A percentile compares a stretch with the other conserved stretches of the same genome.
These are phyloP conservation scores for Phaenicophaeus curvirostris DNA, from an alignment of 2,797 vertebrate species.

Conservation along the genomic window DNA sequence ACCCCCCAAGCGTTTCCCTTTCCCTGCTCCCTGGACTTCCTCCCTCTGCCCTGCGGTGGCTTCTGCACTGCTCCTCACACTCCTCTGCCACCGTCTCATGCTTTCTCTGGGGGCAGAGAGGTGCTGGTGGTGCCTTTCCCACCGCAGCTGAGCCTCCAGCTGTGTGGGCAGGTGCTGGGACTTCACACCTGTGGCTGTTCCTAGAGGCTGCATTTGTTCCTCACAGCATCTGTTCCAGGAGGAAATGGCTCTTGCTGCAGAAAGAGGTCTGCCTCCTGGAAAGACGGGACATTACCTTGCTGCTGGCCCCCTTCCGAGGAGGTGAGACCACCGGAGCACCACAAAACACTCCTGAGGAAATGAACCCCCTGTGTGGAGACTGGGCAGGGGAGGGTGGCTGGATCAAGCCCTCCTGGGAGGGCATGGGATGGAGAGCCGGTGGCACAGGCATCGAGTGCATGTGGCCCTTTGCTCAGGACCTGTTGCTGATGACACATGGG, in stretches of 20 bases:
- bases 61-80: background rate
- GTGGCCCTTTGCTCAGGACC: accelerated
- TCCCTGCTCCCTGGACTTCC: background rate
- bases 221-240: background rate
- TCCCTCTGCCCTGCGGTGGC: accelerated
- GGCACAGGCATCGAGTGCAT: background rate
- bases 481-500: accelerated
- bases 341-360: background rate
- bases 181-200: background rate
- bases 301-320: background rate
- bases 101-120: background rate
- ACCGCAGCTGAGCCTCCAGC: background rate
- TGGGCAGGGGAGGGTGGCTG: accelerated
- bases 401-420: background rate
- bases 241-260: background rate
- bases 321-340: background rate
- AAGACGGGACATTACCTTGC: background rate
- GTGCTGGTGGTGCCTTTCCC: background rate
- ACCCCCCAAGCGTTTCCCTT: background rate
- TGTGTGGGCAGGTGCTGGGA: accelerated
- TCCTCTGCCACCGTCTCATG: background rate
- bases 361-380: background rate
- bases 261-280: background rate
- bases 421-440: background rate
- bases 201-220: background rate